These are phyloP conservation scores for Caenorhabditis sinica DNA, from an alignment of 2,888 invertebrate genomes.

Conservation along the genomic window DNA sequence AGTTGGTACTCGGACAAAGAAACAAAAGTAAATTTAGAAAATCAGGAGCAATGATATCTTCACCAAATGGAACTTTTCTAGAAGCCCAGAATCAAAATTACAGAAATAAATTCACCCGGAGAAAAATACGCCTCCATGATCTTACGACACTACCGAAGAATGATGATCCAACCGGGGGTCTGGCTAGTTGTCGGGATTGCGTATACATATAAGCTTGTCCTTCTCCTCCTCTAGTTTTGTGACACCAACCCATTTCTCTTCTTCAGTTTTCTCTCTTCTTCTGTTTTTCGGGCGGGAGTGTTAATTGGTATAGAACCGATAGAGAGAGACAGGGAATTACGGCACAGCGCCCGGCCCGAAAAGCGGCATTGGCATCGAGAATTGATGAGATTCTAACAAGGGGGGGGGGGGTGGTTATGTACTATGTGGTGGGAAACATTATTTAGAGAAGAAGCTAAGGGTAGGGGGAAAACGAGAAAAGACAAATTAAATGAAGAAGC, in stretches of 20 bases:
- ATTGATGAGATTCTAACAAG: slow-evolving; percentile 10
- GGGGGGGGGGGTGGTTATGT: not conserved
- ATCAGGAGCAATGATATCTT: too few species aligned
- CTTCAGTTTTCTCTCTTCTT: not conserved
- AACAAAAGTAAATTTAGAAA: too few species aligned
- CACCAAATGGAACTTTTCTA: too few species aligned
- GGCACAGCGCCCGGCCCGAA: too few species aligned
- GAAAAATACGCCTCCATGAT: too few species aligned
- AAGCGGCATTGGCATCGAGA: slow-evolving; percentile 7
- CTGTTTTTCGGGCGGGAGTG: slow-evolving; percentile 5
- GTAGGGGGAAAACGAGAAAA: slow-evolving; percentile 11
- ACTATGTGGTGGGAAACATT: slow-evolving; percentile 8
- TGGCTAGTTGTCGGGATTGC: not conserved
- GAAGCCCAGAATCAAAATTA: too few species aligned
- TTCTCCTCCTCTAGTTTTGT: not conserved
- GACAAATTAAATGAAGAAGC: slow-evolving; percentile 29
- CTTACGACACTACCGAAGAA: too few species aligned
- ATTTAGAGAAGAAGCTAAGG: too few species aligned
- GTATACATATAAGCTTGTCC: not conserved
- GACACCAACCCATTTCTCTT: slow-evolving; percentile 4
- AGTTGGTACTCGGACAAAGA: too few species aligned
- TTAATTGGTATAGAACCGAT: slow-evolving; percentile 18
- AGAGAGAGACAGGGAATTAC: not conserved
- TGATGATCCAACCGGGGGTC: too few species aligned
- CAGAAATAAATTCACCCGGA: too few species aligned